A percentile compares a stretch with the other conserved stretches of the same genome.
phyloP scores from a whole-genome alignment of 2,797 vertebrate genomes.

The Picus viridis region DNA sequence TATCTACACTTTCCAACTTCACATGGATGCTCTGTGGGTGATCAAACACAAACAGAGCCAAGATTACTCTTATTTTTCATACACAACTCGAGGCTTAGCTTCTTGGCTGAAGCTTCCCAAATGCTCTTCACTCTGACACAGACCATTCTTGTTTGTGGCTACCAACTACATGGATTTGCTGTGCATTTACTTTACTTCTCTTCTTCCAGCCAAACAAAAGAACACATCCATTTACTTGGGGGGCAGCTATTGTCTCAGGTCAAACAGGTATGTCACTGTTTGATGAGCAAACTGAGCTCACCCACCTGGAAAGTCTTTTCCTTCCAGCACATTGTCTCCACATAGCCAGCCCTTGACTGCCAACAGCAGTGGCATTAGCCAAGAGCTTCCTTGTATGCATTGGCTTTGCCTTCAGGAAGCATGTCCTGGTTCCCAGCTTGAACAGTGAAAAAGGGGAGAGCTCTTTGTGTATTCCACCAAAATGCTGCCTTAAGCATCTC shows the following conservation, averaged over 20 bases:
- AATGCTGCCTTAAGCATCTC: neutral
- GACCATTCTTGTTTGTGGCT: neutral
- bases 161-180: neutral
- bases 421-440: neutral
- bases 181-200: neutral
- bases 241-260: neutral
- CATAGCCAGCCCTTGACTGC: neutral
- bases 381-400: neutral
- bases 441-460: neutral
- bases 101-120: neutral
- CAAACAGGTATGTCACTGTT: slow-evolving; percentile 26
- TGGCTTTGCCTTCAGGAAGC: slow-evolving; percentile 35
- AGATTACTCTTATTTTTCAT: neutral
- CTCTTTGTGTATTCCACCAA: neutral
- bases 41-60: neutral
- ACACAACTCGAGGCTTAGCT: neutral
- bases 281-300: neutral
- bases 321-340: neutral
- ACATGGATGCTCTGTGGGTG: neutral
- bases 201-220: neutral
- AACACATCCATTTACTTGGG: neutral
- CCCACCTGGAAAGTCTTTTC: neutral
- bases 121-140: neutral
- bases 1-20: neutral
- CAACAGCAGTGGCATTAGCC: neutral